Conservation (phyloP, 2,797 vertebrate genomes). For the Mus spretus region DNA sequence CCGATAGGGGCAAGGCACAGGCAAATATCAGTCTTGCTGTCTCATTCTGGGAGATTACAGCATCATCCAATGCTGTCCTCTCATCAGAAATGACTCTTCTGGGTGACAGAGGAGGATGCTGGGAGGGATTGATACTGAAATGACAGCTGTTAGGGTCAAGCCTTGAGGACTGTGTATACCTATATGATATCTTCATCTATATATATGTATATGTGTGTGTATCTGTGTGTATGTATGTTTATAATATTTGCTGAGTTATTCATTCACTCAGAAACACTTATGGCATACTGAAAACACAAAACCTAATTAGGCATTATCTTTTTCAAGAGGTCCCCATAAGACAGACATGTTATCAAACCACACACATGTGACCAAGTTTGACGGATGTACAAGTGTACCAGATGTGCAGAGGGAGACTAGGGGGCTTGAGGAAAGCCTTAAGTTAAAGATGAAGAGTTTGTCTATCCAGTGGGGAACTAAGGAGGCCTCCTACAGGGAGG, state of each 20-base stretch:
- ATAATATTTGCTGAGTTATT: conserved; percentile 56
- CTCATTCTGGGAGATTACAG: conserved; percentile 34
- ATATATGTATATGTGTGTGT: too few species aligned
- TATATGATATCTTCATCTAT: neutral
- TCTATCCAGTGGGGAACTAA: neutral
- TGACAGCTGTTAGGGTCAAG: conserved; percentile 59
- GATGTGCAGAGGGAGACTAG: neutral
- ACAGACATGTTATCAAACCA: conserved; percentile 38
- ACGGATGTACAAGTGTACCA: neutral
- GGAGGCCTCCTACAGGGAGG: neutral
- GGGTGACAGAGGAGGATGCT: conserved; percentile 57
- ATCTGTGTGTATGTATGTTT: neutral
- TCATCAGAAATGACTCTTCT: conserved; percentile 41
- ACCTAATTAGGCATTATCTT: conserved; percentile 45
- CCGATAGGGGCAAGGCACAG: conserved; percentile 58
- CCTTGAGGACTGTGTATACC: neutral
- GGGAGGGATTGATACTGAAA: conserved; percentile 43
- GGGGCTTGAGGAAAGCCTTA: neutral
- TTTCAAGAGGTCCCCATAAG: conserved; percentile 49
- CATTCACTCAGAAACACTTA: conserved; percentile 62
- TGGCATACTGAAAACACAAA: conserved; percentile 56
- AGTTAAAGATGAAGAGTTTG: conserved; percentile 47
- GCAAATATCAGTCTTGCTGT: conserved; percentile 54
- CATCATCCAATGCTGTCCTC: conserved; percentile 10
- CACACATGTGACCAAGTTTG: too few species aligned